These are phyloP conservation scores for Archips xylosteana DNA, from an alignment of 2,888 invertebrate species.

Conservation along the genomic window DNA sequence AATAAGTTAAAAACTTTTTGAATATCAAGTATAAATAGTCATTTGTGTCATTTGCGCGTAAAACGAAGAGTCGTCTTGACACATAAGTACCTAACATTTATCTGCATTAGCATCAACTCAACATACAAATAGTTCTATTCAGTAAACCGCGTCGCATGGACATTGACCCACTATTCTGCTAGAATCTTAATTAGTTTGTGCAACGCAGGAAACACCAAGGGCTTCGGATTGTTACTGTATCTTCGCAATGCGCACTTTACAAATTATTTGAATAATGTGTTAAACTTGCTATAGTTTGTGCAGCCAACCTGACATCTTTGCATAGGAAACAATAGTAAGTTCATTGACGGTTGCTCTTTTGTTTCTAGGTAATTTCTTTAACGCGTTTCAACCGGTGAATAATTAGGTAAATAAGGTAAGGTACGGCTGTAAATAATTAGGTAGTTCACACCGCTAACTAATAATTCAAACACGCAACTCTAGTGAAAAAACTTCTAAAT, in stretches of 20 bases:
- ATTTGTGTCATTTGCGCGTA: neutral
- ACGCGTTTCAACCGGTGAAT: neutral
- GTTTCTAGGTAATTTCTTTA: conserved; percentile 1
- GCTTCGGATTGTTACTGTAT: conserved; percentile 34
- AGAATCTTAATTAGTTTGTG: conserved; percentile 63
- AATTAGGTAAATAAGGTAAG: no score
- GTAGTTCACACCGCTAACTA: no score
- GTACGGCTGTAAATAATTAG: no score
- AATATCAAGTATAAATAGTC: neutral
- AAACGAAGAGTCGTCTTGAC: neutral
- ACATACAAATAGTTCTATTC: conserved; percentile 19
- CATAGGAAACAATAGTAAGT: neutral
- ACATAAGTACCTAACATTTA: conserved; percentile 4
- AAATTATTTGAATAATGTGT: conserved; percentile 13
- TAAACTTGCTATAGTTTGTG: conserved; percentile 6
- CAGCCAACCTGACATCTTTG: conserved; percentile 4
- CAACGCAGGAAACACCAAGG: conserved; percentile 51
- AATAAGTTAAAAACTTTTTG: neutral
- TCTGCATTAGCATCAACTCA: conserved; percentile 12
- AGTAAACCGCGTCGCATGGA: conserved; percentile 54
- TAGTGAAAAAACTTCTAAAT: no score
- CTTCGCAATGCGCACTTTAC: conserved; percentile 30
- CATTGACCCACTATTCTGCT: conserved; percentile 66
- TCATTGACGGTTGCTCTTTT: neutral
- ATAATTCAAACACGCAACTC: no score